Base-by-base conservation (phyloP, 2,113 vertebrate genomes). In the Halichoerus grypus region DNA sequence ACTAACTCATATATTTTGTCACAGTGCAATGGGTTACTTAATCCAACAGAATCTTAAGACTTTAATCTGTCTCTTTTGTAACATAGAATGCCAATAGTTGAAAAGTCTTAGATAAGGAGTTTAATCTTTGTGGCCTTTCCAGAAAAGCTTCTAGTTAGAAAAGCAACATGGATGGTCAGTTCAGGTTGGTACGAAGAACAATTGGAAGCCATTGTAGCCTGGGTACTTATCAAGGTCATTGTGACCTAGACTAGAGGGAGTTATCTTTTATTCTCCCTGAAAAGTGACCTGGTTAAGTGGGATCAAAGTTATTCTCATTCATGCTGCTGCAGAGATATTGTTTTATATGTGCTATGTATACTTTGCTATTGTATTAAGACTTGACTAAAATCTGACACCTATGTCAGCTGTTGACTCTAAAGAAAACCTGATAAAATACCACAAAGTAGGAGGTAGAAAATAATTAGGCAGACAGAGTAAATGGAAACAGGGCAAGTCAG, bases 61-160 rank as follows among this genome's bases (percentile, higher is more conserved):
- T 82, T 85, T 51, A 88, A 3, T 53, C 74, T 79, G 36, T 67
- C 51, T 61, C 46, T 90, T 86, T 82, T 79, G 61, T 21, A 91
- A 53, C 28, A 88, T n/a, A 77, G 85, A 93, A 97, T 51, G 14
- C n/a, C 77, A 89, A 11, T 18, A 95, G 53, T 57, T 67, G 12
- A 96, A 81, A 77, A 53, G 39, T 91, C 51, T 90, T 94, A 49
- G 26, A 80, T 87, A 82, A 95, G 13, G 33, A 46, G 13, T 87
- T 72, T 77, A 88, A 95, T 74, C 11, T 71, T 51, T 83, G 67
- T 80, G 13, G 1, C 36, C 82, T 93, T 85, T 91, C 16, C n/a
- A 83, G 31, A 77, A 88, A 97, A 55, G 1, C 51, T 65, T 65
- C 31, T 71, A 49, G 15, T 63, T 83, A 57, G 16, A 82, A 95